A percentile compares a stretch with the other conserved stretches of the same genome.
These are phyloP conservation scores for Panopea generosa DNA, from an alignment of 2,888 invertebrate species.

Conservation along the genomic window DNA sequence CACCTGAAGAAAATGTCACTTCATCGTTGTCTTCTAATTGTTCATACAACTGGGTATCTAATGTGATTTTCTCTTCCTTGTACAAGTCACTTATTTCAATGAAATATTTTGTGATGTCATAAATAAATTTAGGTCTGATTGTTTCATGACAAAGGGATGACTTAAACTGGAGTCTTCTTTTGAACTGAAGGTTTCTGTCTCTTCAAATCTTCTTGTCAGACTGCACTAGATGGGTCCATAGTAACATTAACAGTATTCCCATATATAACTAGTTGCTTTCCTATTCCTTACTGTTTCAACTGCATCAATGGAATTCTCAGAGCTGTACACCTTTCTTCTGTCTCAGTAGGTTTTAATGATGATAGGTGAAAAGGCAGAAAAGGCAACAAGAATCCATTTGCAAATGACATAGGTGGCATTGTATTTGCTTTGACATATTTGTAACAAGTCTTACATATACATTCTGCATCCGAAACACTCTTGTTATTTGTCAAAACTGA, in stretches of 20 bases:
- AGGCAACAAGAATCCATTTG: conserved; percentile 32
- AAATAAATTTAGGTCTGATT: conserved; percentile 38
- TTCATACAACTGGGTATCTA: conserved; percentile 32
- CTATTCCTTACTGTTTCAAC: conserved; percentile 38
- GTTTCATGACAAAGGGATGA: conserved; percentile 32
- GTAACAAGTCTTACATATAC: conserved; percentile 49
- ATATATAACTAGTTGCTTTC: conserved; percentile 44
- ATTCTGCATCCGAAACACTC: conserved; percentile 26
- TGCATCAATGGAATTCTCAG: conserved; percentile 54
- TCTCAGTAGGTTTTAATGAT: conserved; percentile 27
- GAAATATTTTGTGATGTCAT: conserved; percentile 41
- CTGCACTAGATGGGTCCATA: conserved; percentile 40
- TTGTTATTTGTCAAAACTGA: conserved; percentile 8
- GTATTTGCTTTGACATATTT: conserved; percentile 22
- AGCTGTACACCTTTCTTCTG: conserved; percentile 37
- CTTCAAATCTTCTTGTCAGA: conserved; percentile 38
- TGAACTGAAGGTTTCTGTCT: conserved; percentile 46
- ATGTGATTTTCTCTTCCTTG: conserved; percentile 28
- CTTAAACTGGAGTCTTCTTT: conserved; percentile 26
- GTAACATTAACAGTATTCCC: conserved; percentile 55
- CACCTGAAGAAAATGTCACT: conserved; percentile 5
- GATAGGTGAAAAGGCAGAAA: conserved; percentile 4
- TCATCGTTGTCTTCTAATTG: conserved; percentile 10
- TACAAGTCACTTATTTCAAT: conserved; percentile 48
- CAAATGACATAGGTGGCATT: conserved; percentile 30